phyloP scores from a whole-genome alignment of 37 sponge, comb jelly and placozoan species.

The Beroe ovata region DNA sequence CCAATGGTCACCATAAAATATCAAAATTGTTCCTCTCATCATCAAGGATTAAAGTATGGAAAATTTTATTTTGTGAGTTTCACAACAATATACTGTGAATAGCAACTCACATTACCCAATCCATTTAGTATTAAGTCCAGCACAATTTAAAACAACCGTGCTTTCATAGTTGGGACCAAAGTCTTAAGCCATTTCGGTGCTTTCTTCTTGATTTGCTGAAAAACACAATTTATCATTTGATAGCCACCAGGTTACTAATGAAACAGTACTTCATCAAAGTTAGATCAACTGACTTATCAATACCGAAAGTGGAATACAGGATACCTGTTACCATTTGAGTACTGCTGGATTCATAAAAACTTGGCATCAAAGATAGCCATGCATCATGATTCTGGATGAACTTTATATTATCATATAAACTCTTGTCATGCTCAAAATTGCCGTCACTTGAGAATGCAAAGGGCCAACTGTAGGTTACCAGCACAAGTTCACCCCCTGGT shows the following conservation, averaged over 20 bases:
- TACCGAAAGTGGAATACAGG: no score
- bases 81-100: not conserved
- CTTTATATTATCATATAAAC: slow-evolving; percentile 21
- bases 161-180: no score
- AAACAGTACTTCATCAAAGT: no score
- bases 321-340: no score
- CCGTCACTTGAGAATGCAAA: slow-evolving; percentile 27
- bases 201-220: no score
- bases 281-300: no score
- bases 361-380: slow-evolving; percentile 43
- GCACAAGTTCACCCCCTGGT: not conserved
- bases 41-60: not conserved
- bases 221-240: no score
- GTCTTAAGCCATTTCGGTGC: no score
- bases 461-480: slow-evolving; percentile 23
- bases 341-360: not conserved
- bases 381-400: slow-evolving; percentile 20
- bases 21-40: not conserved
- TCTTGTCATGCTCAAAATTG: not conserved
- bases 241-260: no score
- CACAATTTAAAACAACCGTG: no score
- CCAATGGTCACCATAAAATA: not conserved
- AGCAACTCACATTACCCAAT: not conserved
- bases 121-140: no score
- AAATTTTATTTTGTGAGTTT: not conserved